Base-by-base conservation (phyloP, 92 coral and sea anemone species). In the Epizoanthus illoricatus region DNA sequence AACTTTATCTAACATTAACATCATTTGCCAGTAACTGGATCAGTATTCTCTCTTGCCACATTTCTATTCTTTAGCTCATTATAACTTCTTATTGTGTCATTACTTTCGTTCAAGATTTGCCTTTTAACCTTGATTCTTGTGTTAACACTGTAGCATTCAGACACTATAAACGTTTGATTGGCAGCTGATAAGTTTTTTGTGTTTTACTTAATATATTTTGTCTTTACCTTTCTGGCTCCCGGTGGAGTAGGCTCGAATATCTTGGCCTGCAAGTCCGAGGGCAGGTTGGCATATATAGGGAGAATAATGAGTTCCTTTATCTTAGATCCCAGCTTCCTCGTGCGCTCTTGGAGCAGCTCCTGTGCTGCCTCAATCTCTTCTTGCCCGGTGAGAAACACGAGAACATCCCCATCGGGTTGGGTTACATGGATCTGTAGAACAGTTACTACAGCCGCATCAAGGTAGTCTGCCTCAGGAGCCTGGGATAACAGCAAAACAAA, bases 391-490 rank as follows among this genome's bases (percentile, higher is more conserved):
- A 97, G 75, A 85, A 97, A 97, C 40, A 97, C 99, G 76, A 97
- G 76, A 78, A 94, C 74, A 81, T 97, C 99, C 0, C 99, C 99
- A 33, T 88, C 89, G 1, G 98, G 94, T 76, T 97, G 99, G 6
- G 99, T 97, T 54, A 97, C 93, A 63, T 97, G 99, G 75, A 97
- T 97, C 91, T 97, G 99, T 41, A 97, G 86, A 12, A 97, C 99
- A 4, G 98, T 97, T 7, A 97, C 98, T 4, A 97, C 99, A 2
- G 94, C 94, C 54, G 99, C 99, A 75, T 97, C 99, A 33, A 97
- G 91, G 69, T 93, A 97, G 84, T 97, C 99, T 76, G 99, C 99
- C 85, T 97, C 99, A 16, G 99, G 99, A 24, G 99, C 99, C 99
- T 97, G 92, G 82, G 76, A 57, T 18, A 23, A 61, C 9, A 21